Percentiles rank a stretch among this genome's conserved stretches.
phyloP scores from a whole-genome alignment of 2,797 vertebrate genomes.

The Strix occidentalis region DNA sequence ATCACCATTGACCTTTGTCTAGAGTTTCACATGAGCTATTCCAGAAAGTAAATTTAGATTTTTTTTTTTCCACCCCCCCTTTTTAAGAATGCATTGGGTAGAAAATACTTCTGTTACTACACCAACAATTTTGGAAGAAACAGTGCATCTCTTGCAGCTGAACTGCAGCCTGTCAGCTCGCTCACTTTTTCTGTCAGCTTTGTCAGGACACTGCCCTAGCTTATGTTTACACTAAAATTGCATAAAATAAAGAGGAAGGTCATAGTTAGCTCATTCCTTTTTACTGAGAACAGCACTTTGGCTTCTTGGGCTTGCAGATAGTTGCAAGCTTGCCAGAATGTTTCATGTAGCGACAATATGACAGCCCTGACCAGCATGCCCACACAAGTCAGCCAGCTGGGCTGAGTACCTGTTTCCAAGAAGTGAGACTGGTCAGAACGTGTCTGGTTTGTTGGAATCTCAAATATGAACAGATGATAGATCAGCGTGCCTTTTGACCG shows the following conservation, averaged over 20 bases:
- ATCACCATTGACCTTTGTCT: neutral
- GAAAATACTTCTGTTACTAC: neutral
- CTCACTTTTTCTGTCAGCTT: neutral
- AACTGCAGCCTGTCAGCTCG: neutral
- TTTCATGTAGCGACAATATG: neutral
- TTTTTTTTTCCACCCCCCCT: too few species aligned
- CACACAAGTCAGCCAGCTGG: constrained; percentile 11
- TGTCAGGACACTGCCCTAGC: neutral
- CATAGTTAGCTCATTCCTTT: constrained; percentile 16
- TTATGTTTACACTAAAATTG: neutral
- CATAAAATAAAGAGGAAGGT: neutral
- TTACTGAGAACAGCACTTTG: neutral
- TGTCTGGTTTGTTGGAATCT: constrained; percentile 19
- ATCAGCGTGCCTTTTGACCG: constrained; percentile 9
- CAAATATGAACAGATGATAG: constrained; percentile 21
- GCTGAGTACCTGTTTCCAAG: neutral
- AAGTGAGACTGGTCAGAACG: neutral
- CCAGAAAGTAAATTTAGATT: neutral
- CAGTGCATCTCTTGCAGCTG: neutral
- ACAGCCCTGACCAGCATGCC: constrained; percentile 6
- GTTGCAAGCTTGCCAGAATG: neutral
- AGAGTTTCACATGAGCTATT: neutral
- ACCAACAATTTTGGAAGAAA: neutral
- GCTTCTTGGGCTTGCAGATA: neutral
- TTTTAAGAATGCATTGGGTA: neutral